Conservation (phyloP, 2,888 invertebrate genomes). For the Hypolimnas misippus region DNA sequence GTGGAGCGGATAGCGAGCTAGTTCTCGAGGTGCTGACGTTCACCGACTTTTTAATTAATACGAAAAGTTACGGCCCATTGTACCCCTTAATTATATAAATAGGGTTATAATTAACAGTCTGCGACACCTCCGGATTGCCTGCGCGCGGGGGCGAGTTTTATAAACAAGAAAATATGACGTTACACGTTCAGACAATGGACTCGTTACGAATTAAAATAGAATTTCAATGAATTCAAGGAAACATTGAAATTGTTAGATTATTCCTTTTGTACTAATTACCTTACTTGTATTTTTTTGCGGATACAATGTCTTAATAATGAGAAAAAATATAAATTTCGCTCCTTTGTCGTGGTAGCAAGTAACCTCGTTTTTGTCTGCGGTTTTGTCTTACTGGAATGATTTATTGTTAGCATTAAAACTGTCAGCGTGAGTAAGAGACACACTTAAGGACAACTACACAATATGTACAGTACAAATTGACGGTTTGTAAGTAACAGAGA, state of each 20-base stretch:
- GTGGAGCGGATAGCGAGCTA: slow-evolving; percentile 29
- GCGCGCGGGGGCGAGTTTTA: slow-evolving; percentile 53
- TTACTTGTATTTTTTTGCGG: slow-evolving; percentile 7
- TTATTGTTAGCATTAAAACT: slow-evolving; percentile 5
- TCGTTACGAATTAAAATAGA: slow-evolving; percentile 48
- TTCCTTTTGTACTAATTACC: slow-evolving; percentile 22
- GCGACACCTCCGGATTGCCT: slow-evolving; percentile 55
- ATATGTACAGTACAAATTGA: neutral
- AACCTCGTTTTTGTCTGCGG: neutral
- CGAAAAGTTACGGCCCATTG: slow-evolving; percentile 20
- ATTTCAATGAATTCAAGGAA: slow-evolving; percentile 27
- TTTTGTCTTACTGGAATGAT: neutral
- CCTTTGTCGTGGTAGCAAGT: neutral
- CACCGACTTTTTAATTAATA: slow-evolving; percentile 44
- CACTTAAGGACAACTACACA: neutral
- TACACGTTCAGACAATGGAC: slow-evolving; percentile 66
- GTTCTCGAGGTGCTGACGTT: slow-evolving; percentile 28
- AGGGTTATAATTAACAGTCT: slow-evolving; percentile 57
- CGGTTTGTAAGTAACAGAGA: neutral
- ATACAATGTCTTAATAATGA: slow-evolving; percentile 11
- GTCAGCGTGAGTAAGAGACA: neutral
- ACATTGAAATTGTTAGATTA: slow-evolving; percentile 13
- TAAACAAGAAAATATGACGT: slow-evolving; percentile 70
- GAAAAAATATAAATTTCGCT: slow-evolving; percentile 16
- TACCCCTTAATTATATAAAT: slow-evolving; percentile 53